Conservation (phyloP, 2,113 vertebrate species). For the Paraplagusia blochii region DNA sequence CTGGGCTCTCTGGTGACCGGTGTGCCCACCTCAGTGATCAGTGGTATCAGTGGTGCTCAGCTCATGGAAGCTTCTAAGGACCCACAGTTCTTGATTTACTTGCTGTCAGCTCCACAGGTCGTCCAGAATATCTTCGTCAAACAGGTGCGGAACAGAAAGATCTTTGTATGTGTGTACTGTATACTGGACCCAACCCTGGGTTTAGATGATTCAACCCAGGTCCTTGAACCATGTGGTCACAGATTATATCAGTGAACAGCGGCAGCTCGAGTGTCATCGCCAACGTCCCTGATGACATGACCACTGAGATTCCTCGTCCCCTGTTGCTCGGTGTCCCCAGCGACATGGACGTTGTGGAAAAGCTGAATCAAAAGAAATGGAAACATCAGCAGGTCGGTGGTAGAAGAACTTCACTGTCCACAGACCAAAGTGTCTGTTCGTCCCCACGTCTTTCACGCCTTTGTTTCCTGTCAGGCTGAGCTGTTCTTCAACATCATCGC, state of each 20-base stretch:
- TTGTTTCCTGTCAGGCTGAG: constrained; percentile 49
- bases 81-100: constrained; percentile 32
- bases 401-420: neutral
- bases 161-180: neutral
- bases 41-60: constrained; percentile 7
- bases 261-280: constrained; percentile 36
- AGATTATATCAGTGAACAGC: constrained; percentile 61
- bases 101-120: constrained; percentile 39
- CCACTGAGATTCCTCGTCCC: constrained; percentile 58
- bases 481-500: constrained; percentile 65
- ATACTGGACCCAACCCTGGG: too few relatives aligned
- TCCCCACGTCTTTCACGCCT: too few relatives aligned
- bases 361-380: constrained; percentile 72
- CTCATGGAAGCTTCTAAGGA: constrained; percentile 36
- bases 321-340: constrained; percentile 47
- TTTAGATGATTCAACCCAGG: neutral
- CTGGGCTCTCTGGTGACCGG: constrained; percentile 69
- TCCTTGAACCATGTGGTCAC: neutral
- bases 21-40: constrained; percentile 36
- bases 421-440: neutral
- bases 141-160: constrained; percentile 67
- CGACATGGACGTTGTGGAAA: neutral
- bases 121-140: constrained; percentile 54
- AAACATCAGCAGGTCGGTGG: constrained; percentile 59
- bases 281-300: constrained; percentile 67